phyloP scores from a whole-genome alignment of 2,113 vertebrate species.

The Etheostoma cragini region DNA sequence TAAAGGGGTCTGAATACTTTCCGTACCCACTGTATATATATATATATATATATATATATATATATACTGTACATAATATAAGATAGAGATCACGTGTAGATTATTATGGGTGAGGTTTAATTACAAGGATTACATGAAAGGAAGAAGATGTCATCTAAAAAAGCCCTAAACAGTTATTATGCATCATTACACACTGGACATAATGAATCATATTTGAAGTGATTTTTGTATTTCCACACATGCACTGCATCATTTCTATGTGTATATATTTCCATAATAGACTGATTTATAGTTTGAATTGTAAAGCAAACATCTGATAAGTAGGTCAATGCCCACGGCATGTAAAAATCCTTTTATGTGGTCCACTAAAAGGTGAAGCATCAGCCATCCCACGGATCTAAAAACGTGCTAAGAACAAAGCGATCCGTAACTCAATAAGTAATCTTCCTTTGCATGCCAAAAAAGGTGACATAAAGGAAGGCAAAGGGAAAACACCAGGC shows the following conservation, averaged over 20 bases:
- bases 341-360: constrained; percentile 53
- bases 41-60: too few species aligned
- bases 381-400: constrained; percentile 22
- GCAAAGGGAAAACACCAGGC: constrained; percentile 10
- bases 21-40: too few species aligned
- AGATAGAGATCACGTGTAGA: not conserved
- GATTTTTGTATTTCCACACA: constrained; percentile 47
- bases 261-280: constrained; percentile 24
- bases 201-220: constrained; percentile 48
- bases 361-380: constrained; percentile 8
- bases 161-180: constrained; percentile 43
- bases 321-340: constrained; percentile 41
- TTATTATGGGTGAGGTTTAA: not conserved
- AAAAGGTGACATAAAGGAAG: not conserved
- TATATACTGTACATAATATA: too few species aligned
- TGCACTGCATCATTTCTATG: not conserved
- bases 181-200: constrained; percentile 23
- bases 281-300: constrained; percentile 32
- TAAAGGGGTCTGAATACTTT: too few species aligned
- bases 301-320: constrained; percentile 33
- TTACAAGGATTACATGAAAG: constrained; percentile 3
- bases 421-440: not conserved
- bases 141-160: not conserved
- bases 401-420: constrained; percentile 32
- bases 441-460: constrained; percentile 8